Base-by-base conservation (phyloP, 2,113 vertebrate genomes). In the Synchiropus splendidus region DNA sequence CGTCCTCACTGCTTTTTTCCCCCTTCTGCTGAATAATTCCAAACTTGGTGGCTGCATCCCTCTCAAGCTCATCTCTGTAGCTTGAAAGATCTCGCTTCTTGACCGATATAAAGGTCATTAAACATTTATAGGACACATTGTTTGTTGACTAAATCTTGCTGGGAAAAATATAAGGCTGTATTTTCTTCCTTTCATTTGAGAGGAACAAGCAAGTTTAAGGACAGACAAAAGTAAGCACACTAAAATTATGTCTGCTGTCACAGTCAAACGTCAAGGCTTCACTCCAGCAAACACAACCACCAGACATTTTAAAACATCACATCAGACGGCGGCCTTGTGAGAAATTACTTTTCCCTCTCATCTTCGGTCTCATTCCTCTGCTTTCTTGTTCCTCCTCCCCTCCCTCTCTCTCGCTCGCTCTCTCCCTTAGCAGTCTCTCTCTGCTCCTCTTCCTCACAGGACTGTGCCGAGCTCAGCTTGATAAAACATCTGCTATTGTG, bases 21-120 rank as follows among this genome's bases (percentile, higher is more conserved):
- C n/a, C n/a, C n/a, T n/a, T n/a, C 13, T 36, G 10, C 11, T 36
- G 31, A 51, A 35, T 43, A 34, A 5, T 33, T 21, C 17, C 21
- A 27, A 36, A 42, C 16, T 38, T 6, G 5, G 16, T 38, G 2
- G 2, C 48, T 14, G 17, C n/a, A n/a, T 16, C 13, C 6, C 6
- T 63, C 44, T 54, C 32, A 36, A 11, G 57, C 12, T 14, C 36
- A 11, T 13, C 31, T 48, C 17, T 13, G 27, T 40, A n/a, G 6
- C 9, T 37, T 45, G 31, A 61, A 51, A 41, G 18, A 51, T 51
- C 12, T 1, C n/a, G 39, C 47, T 48, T 56, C 42, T 44, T 33
- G 32, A 48, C 44, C 58, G 56, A 61, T 42, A 40, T 32, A n/a
- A 18, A 14, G 15, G 17, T 18, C 11, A 43, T 51, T 54, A 37